phyloP scores from a whole-genome alignment of 2,797 vertebrate species.

The Tapera naevia region DNA sequence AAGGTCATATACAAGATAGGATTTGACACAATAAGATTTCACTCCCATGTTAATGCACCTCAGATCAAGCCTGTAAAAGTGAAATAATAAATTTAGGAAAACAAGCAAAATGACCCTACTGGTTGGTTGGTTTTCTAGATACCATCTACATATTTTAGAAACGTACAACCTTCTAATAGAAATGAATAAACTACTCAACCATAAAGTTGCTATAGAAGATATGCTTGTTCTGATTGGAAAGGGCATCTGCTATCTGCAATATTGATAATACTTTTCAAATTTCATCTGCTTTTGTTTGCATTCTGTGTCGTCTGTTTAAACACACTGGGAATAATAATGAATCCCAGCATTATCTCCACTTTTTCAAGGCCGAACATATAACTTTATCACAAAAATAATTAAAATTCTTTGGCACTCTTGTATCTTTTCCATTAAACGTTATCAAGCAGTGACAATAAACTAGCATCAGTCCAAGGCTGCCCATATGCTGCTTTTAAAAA shows the following conservation, averaged over 20 bases:
- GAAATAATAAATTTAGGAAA: conserved; percentile 86
- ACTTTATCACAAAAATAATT: conserved; percentile 99
- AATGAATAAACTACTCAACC: conserved; percentile 99
- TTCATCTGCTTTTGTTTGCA: conserved; percentile 99
- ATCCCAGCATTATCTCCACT: conserved; percentile 98
- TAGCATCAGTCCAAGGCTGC: conserved; percentile 90
- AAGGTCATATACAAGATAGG: conserved; percentile 78
- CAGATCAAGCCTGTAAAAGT: conserved; percentile 75
- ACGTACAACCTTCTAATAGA: conserved; percentile 98
- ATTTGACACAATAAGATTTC: conserved; percentile 75
- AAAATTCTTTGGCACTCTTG: conserved; percentile 97
- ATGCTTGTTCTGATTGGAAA: conserved; percentile 99
- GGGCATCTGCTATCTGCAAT: conserved; percentile 99
- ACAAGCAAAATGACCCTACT: conserved; percentile 85
- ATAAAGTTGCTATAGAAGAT: conserved; percentile 99
- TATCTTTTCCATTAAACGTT: conserved; percentile 99
- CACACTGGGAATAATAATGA: conserved; percentile 99
- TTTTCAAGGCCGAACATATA: conserved; percentile 99
- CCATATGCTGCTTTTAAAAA: conserved; percentile 88
- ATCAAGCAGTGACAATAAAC: conserved; percentile 95
- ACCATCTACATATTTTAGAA: conserved; percentile 87
- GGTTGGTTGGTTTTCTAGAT: conserved; percentile 84
- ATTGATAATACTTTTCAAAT: conserved; percentile 99
- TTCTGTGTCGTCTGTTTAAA: conserved; percentile 99
- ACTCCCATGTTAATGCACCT: conserved; percentile 76